Evolutionary conservation across 2,113 vertebrate species (phyloP).

Genomic region (Eubucco bourcierii): DNA sequence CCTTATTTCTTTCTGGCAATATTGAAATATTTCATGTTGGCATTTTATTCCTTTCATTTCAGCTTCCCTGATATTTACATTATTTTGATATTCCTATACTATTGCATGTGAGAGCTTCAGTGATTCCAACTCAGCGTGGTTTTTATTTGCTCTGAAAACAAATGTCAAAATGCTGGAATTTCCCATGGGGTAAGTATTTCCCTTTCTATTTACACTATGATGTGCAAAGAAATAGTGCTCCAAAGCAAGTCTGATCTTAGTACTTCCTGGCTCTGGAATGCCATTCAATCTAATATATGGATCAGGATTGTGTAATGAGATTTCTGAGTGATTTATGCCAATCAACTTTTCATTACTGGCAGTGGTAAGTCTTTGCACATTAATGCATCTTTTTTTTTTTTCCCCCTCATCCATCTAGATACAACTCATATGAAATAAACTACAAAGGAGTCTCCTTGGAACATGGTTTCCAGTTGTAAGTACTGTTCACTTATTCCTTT

Average conservation of each 20-base stretch:
- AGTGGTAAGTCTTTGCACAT: neutral
- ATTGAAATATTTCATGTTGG: constrained; percentile 35
- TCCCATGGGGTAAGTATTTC: neutral
- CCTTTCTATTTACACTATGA: constrained; percentile 27
- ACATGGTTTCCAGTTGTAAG: neutral
- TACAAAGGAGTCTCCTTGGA: neutral
- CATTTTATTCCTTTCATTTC: constrained; percentile 52
- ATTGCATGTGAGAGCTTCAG: neutral
- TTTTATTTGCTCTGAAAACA: constrained; percentile 55
- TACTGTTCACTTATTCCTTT: neutral
- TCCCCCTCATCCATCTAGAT: neutral
- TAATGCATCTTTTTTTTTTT: neutral
- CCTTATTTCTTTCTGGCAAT: constrained; percentile 3
- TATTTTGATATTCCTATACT: constrained; percentile 32
- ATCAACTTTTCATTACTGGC: constrained; percentile 25
- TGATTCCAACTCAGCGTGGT: neutral
- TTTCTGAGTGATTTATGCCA: constrained; percentile 38
- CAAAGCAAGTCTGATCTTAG: constrained; percentile 36
- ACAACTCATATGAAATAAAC: neutral
- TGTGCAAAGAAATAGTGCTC: constrained; percentile 15
- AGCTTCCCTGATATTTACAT: constrained; percentile 54
- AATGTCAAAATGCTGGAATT: constrained; percentile 57
- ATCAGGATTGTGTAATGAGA: neutral
- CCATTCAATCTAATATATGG: neutral
- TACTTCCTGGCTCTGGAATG: neutral